Evolutionary conservation across 2,113 vertebrate species (phyloP).

Genomic region (Cheilinus undulatus): DNA sequence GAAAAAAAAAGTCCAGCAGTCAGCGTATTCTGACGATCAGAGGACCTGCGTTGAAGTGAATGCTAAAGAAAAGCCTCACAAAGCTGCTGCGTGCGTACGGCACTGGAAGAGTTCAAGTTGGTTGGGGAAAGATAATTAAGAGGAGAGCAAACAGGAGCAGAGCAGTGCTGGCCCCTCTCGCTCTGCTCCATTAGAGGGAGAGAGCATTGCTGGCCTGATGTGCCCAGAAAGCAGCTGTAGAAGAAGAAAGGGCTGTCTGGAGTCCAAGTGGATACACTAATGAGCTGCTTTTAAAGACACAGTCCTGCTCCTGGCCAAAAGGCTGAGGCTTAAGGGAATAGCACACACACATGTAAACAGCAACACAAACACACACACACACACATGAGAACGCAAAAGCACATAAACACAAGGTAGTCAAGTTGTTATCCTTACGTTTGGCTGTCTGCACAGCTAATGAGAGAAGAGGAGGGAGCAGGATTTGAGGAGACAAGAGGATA

Average conservation of each 20-base stretch:
- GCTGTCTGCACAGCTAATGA: constrained; percentile 64
- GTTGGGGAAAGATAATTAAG: constrained; percentile 70
- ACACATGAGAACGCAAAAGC: neutral
- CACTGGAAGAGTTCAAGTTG: constrained; percentile 40
- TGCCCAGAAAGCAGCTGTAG: constrained; percentile 56
- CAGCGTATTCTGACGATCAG: constrained; percentile 37
- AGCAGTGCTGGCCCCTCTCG: constrained; percentile 46
- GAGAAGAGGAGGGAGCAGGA: constrained; percentile 44
- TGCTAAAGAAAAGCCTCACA: constrained; percentile 37
- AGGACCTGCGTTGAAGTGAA: constrained; percentile 29
- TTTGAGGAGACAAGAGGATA: constrained; percentile 39
- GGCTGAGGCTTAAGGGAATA: constrained; percentile 40
- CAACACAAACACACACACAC: constrained; percentile 12
- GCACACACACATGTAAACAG: constrained; percentile 34
- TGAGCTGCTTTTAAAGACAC: constrained; percentile 72
- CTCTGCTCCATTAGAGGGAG: constrained; percentile 75
- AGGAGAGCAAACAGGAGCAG: constrained; percentile 61
- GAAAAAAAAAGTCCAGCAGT: constrained; percentile 27
- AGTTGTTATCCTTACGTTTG: constrained; percentile 41
- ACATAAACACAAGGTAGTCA: constrained; percentile 23
- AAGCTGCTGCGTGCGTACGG: constrained; percentile 14
- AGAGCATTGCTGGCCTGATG: constrained; percentile 66
- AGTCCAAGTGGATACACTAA: constrained; percentile 71
- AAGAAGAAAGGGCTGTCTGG: constrained; percentile 66
- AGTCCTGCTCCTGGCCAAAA: constrained; percentile 54